These are phyloP conservation scores for Nothoprocta perdicaria DNA, from an alignment of 2,113 vertebrate species.

Conservation along the genomic window DNA sequence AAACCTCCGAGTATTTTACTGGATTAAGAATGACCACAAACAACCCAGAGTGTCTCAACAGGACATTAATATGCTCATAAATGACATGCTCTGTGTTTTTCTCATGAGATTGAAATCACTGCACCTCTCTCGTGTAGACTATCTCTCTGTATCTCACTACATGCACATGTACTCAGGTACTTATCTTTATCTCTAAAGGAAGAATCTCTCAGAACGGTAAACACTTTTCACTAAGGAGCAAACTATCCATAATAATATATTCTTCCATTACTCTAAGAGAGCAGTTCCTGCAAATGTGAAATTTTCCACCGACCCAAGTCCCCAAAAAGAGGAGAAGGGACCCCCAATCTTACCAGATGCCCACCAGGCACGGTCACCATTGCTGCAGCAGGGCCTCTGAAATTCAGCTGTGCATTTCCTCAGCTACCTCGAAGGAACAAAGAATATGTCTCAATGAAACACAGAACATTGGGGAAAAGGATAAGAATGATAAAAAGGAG, in stretches of 20 bases:
- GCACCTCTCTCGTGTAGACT: neutral
- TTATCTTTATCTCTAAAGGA: neutral
- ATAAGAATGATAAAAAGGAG: neutral
- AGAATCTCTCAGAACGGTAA: neutral
- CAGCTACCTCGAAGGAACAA: neutral
- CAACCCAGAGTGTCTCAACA: slow-evolving; percentile 35
- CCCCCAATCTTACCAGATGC: accelerated
- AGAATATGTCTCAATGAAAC: slow-evolving; percentile 8
- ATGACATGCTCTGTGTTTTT: neutral
- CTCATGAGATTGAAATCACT: neutral
- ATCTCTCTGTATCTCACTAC: neutral
- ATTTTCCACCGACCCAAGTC: accelerated
- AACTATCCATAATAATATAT: accelerated
- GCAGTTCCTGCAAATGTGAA: neutral
- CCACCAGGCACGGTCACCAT: accelerated
- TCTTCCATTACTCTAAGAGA: neutral
- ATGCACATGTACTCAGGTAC: neutral
- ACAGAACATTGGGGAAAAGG: neutral
- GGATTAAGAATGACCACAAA: slow-evolving; percentile 59
- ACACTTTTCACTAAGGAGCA: neutral
- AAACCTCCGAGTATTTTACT: slow-evolving; percentile 28
- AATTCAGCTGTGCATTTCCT: accelerated
- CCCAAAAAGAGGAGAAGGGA: neutral
- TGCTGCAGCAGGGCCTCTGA: accelerated
- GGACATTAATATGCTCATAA: slow-evolving; percentile 17